Evolutionary conservation across 2,797 vertebrate species (phyloP).

Genomic region (Chelonia mydas): DNA sequence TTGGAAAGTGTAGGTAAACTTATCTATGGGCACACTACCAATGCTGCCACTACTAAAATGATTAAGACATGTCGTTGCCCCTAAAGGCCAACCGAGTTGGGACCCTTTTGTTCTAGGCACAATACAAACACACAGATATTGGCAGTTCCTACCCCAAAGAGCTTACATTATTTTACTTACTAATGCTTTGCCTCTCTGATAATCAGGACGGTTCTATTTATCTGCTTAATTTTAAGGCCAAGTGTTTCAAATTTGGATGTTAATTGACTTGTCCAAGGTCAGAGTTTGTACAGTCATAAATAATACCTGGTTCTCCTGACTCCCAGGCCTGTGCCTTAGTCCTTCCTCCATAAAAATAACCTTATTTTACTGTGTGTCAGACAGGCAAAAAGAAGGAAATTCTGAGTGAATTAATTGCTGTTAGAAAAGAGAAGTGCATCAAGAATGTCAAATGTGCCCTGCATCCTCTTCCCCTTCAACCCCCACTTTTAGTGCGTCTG

Average conservation of each 20-base stretch:
- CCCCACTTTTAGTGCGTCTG: background rate
- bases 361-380: too few relatives aligned
- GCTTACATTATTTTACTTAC: background rate
- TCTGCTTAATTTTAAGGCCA: background rate
- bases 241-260: background rate
- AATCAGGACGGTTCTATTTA: constrained; percentile 1
- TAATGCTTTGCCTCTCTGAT: background rate
- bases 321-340: background rate
- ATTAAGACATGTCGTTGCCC: background rate
- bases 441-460: too few relatives aligned
- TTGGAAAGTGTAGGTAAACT: background rate
- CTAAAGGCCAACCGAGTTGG: background rate
- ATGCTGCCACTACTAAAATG: background rate
- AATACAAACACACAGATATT: background rate
- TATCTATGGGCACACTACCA: background rate
- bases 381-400: too few relatives aligned
- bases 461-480: too few relatives aligned
- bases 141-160: background rate
- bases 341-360: constrained; percentile 18
- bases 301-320: constrained; percentile 3
- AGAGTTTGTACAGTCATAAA: background rate
- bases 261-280: background rate
- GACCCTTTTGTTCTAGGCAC: background rate
- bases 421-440: too few relatives aligned
- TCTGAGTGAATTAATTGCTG: too few relatives aligned